Conservation (phyloP, 2,888 invertebrate genomes). For the Agonopterix alstromeriana region DNA sequence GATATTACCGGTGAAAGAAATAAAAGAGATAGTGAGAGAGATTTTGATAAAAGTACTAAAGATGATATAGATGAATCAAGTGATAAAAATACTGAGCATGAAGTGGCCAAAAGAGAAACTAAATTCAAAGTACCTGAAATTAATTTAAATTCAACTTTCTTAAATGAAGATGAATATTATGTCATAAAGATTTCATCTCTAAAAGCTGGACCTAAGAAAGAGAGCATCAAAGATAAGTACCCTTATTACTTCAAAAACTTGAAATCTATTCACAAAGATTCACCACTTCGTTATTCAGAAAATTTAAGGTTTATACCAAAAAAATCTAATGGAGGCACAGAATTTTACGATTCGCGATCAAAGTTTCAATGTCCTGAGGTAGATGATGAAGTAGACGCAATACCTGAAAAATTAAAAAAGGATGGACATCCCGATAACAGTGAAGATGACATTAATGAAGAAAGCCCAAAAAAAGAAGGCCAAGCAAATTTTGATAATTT, state of each 20-base stretch:
- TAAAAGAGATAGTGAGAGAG: conserved; percentile 22
- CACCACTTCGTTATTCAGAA: conserved; percentile 81
- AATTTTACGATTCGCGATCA: conserved; percentile 83
- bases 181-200: conserved; percentile 29
- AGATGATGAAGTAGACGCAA: conserved; percentile 68
- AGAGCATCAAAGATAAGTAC: conserved; percentile 69
- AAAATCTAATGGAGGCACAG: conserved; percentile 80
- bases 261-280: conserved; percentile 61
- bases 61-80: background rate
- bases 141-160: conserved; percentile 42
- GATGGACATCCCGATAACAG: conserved; percentile 41
- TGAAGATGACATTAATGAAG: conserved; percentile 32
- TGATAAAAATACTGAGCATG: conserved; percentile 21
- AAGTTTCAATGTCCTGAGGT: conserved; percentile 72
- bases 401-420: conserved; percentile 68
- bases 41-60: background rate
- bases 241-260: conserved; percentile 78
- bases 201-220: conserved; percentile 22
- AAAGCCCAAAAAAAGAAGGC: conserved; percentile 27
- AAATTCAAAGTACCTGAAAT: conserved; percentile 47
- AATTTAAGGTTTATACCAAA: conserved; percentile 78
- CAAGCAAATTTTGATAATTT: conserved; percentile 32
- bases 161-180: conserved; percentile 37
- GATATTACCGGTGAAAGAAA: conserved; percentile 20
- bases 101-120: conserved; percentile 38